These are phyloP conservation scores for Sturmia bella DNA, from an alignment of 2,888 invertebrate genomes.

Conservation along the genomic window DNA sequence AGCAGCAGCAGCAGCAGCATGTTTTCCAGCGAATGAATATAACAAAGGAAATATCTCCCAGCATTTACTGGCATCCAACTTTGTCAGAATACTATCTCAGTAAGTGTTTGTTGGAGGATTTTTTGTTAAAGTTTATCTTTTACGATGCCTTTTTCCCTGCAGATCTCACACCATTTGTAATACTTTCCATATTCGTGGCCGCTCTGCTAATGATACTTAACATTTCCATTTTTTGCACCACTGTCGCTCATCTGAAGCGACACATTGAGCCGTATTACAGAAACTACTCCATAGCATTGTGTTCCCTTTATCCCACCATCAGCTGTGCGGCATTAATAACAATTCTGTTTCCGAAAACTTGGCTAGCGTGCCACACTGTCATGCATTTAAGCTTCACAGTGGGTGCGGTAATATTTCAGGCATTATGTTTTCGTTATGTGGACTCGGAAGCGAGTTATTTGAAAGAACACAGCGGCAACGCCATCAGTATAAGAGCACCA, in stretches of 20 bases:
- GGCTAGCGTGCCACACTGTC: conserved; percentile 80
- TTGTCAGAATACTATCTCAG: conserved; percentile 77
- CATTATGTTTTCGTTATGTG: conserved; percentile 80
- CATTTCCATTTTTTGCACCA: conserved; percentile 77
- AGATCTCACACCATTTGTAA: conserved; percentile 80
- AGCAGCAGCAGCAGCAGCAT: background rate
- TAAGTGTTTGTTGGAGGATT: conserved; percentile 69
- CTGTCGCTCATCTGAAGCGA: conserved; percentile 73
- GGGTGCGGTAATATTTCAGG: conserved; percentile 77
- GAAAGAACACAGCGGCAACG: conserved; percentile 80
- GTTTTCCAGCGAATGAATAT: background rate
- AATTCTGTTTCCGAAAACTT: conserved; percentile 78
- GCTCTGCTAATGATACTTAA: conserved; percentile 77
- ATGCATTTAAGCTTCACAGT: conserved; percentile 80
- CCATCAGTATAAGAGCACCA: conserved; percentile 77
- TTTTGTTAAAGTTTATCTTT: no score
- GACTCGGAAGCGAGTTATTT: conserved; percentile 80
- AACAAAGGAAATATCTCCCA: conserved; percentile 41
- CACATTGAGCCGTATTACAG: conserved; percentile 73
- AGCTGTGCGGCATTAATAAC: conserved; percentile 77
- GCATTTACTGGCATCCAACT: conserved; percentile 74
- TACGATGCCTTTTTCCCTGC: no score
- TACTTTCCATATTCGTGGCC: conserved; percentile 77
- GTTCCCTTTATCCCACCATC: conserved; percentile 79
- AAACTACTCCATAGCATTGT: conserved; percentile 74